These are phyloP conservation scores for Gasteruption jaculator DNA, from an alignment of 2,888 invertebrate genomes.

Conservation along the genomic window DNA sequence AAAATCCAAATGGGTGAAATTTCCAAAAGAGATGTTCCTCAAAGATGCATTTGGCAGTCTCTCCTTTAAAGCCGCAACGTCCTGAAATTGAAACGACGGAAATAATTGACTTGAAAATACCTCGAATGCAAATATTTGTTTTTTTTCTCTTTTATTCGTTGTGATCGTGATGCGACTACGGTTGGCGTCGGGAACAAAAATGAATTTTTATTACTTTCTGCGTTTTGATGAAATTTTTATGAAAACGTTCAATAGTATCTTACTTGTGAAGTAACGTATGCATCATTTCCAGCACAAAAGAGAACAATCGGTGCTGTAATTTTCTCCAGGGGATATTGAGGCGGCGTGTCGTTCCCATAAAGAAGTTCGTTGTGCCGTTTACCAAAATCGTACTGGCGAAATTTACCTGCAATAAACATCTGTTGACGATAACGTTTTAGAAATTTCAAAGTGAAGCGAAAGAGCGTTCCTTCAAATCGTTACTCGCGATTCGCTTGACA, in stretches of 20 bases:
- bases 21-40: conserved; percentile 22
- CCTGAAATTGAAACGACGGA: conserved; percentile 19
- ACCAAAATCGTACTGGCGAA: conserved; percentile 31
- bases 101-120: neutral
- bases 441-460: too few relatives aligned
- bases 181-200: too few relatives aligned
- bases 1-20: conserved; percentile 32
- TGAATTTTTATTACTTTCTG: too few relatives aligned
- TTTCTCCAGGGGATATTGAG: conserved; percentile 51
- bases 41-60: conserved; percentile 23
- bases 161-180: too few relatives aligned
- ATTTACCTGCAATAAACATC: conserved; percentile 28
- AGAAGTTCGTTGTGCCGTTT: conserved; percentile 26
- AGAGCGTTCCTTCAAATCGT: too few relatives aligned
- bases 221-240: too few relatives aligned
- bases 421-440: too few relatives aligned
- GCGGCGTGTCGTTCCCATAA: conserved; percentile 40
- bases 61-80: conserved; percentile 22
- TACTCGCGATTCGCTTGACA: too few relatives aligned
- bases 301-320: conserved; percentile 54
- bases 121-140: conserved; percentile 6
- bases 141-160: neutral
- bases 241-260: conserved; percentile 8
- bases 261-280: conserved; percentile 30
- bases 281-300: conserved; percentile 56